Percentiles rank a stretch among this genome's conserved stretches.
Evolutionary conservation across 2,797 vertebrate genomes (phyloP).

Genomic region (Tolypeutes matacus): DNA sequence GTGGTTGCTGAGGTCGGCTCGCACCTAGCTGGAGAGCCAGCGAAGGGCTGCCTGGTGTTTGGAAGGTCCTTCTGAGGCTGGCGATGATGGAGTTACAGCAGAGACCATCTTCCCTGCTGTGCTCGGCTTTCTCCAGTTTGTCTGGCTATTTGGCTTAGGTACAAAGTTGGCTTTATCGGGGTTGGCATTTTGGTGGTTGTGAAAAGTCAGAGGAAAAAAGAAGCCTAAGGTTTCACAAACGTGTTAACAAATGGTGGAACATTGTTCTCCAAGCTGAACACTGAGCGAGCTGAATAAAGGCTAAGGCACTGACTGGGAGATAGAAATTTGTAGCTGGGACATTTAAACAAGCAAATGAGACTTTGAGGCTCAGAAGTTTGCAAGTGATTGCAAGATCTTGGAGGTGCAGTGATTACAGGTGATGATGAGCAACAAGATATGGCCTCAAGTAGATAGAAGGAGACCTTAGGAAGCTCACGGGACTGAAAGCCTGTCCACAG

Average conservation of each 20-base stretch:
- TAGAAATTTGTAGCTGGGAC: no score
- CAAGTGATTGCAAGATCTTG: neutral
- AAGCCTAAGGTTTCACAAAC: neutral
- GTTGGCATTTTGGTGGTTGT: neutral
- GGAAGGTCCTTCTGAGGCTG: neutral
- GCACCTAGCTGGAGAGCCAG: neutral
- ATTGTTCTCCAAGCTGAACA: neutral
- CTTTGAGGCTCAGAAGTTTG: neutral
- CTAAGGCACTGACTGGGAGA: rapidly evolving
- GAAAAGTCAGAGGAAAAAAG: neutral
- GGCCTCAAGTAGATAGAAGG: neutral
- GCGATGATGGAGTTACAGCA: neutral
- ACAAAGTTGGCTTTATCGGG: neutral
- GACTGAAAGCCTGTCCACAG: neutral
- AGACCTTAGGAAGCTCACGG: neutral
- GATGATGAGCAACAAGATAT: rapidly evolving
- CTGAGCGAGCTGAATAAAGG: neutral
- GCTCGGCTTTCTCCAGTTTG: neutral
- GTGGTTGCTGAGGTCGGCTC: neutral
- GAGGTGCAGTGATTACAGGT: neutral
- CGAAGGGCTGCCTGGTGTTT: neutral
- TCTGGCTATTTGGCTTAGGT: neutral
- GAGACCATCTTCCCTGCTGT: rapidly evolving
- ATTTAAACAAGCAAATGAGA: neutral
- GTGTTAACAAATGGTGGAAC: neutral